Conservation (phyloP, 1,140 invertebrate genomes). For the Atta cephalotes region DNA sequence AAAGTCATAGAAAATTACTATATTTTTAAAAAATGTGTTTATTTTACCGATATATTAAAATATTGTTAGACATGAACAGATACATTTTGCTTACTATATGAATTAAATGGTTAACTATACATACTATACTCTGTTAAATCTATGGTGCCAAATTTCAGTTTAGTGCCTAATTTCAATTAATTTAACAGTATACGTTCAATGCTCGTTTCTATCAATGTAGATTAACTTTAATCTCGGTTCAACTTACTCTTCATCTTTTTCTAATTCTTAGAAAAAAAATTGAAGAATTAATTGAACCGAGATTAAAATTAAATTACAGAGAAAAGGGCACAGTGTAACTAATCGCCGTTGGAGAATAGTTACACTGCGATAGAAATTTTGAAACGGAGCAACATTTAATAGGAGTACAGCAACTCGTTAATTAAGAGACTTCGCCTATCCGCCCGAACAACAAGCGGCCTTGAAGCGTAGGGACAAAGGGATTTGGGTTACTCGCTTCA, state of each 20-base stretch:
- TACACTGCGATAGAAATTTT: constrained; percentile 30
- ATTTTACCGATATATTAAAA: neutral
- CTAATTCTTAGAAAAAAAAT: too few species aligned
- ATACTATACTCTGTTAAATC: too few species aligned
- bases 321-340: neutral
- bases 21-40: neutral
- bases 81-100: neutral
- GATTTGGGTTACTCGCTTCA: constrained; percentile 62
- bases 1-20: neutral
- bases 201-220: too few species aligned
- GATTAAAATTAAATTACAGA: too few species aligned
- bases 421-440: constrained; percentile 55
- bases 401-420: constrained; percentile 48
- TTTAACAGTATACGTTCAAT: too few species aligned
- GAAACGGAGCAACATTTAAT: constrained; percentile 30
- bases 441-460: constrained; percentile 39
- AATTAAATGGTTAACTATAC: neutral
- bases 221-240: too few species aligned
- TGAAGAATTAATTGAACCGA: too few species aligned
- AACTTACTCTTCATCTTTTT: too few species aligned
- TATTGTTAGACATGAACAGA: neutral
- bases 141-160: too few species aligned
- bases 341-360: constrained; percentile 14
- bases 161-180: too few species aligned
- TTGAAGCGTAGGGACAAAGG: constrained; percentile 61